Percentiles rank a stretch among this genome's conserved stretches.
phyloP scores from a whole-genome alignment of 2,113 vertebrate genomes.

The Choloepus hoffmanni region DNA sequence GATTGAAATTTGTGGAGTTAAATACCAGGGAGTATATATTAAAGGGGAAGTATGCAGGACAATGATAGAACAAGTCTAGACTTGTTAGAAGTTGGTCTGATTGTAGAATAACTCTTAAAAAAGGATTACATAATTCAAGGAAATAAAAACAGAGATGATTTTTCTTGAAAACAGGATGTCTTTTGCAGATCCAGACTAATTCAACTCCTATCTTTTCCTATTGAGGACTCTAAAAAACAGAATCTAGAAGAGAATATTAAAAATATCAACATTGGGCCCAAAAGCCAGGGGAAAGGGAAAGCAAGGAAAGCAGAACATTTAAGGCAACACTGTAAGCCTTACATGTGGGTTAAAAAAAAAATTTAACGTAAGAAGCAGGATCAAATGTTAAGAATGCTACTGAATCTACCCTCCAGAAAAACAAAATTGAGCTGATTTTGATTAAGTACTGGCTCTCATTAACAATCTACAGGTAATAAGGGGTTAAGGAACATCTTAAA shows the following conservation, averaged over 20 bases:
- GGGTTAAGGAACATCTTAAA: not conserved
- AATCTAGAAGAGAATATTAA: not conserved
- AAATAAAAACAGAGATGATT: not conserved
- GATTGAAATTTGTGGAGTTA: not conserved
- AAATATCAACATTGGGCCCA: not conserved
- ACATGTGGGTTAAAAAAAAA: not conserved
- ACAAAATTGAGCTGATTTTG: constrained; percentile 6
- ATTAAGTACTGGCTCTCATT: not conserved
- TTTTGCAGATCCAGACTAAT: not conserved
- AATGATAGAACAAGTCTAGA: not conserved
- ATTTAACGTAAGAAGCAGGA: not conserved
- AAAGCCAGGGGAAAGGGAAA: not conserved
- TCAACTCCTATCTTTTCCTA: not conserved
- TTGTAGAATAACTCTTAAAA: not conserved
- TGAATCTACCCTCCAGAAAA: not conserved
- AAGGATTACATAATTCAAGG: not conserved
- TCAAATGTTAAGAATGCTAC: not conserved
- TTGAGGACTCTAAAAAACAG: not conserved
- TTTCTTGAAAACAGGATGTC: not conserved
- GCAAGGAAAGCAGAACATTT: not conserved
- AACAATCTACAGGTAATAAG: not conserved
- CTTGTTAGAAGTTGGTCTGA: not conserved
- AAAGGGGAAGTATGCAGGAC: not conserved
- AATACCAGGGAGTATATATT: not conserved
- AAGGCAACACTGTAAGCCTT: not conserved